These are phyloP conservation scores for Agrotis puta DNA, from an alignment of 2,888 invertebrate genomes.

Conservation along the genomic window DNA sequence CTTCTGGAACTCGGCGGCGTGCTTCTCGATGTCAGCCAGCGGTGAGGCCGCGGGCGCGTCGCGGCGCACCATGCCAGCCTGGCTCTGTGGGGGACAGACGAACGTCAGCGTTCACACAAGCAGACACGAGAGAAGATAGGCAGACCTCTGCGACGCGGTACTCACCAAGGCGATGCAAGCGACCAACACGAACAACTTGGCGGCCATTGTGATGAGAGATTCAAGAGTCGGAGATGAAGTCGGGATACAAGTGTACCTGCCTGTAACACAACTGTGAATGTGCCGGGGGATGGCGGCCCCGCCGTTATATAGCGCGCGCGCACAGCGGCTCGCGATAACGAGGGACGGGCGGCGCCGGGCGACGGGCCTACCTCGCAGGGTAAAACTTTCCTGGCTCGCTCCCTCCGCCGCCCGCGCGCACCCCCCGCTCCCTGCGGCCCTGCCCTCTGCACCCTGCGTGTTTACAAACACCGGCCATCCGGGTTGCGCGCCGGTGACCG, in stretches of 20 bases:
- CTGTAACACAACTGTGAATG: constrained; percentile 73
- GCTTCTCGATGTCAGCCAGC: constrained; percentile 81
- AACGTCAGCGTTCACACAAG: background rate
- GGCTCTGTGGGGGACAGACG: constrained; percentile 68
- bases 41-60: constrained; percentile 71
- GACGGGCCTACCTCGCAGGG: constrained; percentile 40
- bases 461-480: constrained; percentile 63
- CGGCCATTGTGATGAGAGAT: constrained; percentile 73
- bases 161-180: constrained; percentile 85
- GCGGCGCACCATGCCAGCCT: constrained; percentile 78
- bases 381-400: constrained; percentile 54
- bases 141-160: constrained; percentile 38
- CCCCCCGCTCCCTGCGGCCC: constrained; percentile 22
- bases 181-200: constrained; percentile 78
- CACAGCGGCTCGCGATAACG: constrained; percentile 59
- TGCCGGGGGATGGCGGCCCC: constrained; percentile 59
- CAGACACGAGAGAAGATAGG: background rate
- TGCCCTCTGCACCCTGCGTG: constrained; percentile 49
- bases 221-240: constrained; percentile 32
- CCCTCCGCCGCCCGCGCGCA: background rate
- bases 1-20: constrained; percentile 81
- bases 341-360: constrained; percentile 39
- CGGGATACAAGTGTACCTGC: constrained; percentile 56
- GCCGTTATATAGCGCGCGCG: constrained; percentile 60
- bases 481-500: constrained; percentile 49